Conservation (phyloP, 2,113 vertebrate genomes). For the Aegotheles bennettii region DNA sequence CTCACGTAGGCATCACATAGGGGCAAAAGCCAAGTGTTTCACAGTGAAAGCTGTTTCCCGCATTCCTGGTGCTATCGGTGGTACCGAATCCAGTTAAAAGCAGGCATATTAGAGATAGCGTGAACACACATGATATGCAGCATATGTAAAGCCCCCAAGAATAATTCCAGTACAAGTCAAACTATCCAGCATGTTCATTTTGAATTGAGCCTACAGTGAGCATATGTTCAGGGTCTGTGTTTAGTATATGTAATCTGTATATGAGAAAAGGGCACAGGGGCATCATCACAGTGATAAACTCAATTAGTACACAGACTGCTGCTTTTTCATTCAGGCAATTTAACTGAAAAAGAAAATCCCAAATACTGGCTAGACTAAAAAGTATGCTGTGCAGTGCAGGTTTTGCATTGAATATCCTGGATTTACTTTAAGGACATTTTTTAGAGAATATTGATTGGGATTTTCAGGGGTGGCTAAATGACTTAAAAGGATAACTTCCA, state of each 20-base stretch:
- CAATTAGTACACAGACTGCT: neutral
- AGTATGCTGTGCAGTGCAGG: neutral
- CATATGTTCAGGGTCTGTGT: neutral
- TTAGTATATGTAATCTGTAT: neutral
- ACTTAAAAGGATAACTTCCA: conserved; percentile 24
- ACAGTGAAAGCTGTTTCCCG: neutral
- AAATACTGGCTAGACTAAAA: neutral
- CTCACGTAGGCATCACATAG: neutral
- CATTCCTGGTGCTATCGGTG: neutral
- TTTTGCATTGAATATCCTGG: conserved; percentile 7
- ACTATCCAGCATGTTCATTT: neutral
- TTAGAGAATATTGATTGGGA: neutral
- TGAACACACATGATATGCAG: neutral
- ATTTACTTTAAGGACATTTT: conserved; percentile 16
- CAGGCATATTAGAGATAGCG: neutral
- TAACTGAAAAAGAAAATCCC: neutral
- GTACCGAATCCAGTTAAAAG: neutral
- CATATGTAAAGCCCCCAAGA: neutral
- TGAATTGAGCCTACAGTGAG: neutral
- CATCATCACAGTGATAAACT: neutral
- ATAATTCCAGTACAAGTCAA: neutral
- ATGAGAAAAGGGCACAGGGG: neutral
- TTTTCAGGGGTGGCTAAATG: conserved; percentile 19
- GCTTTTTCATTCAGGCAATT: neutral
- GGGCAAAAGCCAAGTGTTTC: neutral